phyloP scores from a whole-genome alignment of 2,113 vertebrate genomes.

The Natator depressus region DNA sequence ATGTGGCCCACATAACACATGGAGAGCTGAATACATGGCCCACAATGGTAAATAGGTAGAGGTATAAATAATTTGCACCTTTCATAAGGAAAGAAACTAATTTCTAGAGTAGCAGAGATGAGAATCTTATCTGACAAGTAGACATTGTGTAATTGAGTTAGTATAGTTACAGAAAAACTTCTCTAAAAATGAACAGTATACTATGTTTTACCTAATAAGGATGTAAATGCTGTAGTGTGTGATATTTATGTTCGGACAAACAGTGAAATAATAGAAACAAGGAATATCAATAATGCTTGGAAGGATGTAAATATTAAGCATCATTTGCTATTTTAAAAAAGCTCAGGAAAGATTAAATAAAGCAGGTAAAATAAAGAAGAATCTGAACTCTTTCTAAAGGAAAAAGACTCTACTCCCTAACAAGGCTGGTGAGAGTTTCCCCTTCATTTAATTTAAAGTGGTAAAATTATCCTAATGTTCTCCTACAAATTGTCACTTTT shows the following conservation, averaged over 20 bases:
- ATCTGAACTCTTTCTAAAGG: accelerated
- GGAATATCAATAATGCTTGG: accelerated
- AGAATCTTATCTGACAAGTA: background rate
- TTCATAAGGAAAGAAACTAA: background rate
- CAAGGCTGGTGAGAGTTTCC: accelerated
- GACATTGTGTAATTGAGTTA: accelerated
- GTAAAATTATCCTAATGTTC: background rate
- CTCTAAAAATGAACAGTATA: accelerated
- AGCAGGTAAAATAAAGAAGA: accelerated
- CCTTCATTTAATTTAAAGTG: background rate
- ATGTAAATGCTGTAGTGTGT: background rate
- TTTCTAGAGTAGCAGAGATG: background rate
- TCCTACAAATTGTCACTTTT: background rate
- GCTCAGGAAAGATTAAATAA: accelerated
- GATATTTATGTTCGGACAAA: background rate
- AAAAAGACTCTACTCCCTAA: accelerated
- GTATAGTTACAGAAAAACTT: background rate
- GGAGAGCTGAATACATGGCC: no score
- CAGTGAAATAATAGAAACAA: accelerated
- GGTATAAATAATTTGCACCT: background rate
- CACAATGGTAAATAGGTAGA: background rate
- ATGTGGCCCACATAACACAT: no score
- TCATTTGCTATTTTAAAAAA: background rate
- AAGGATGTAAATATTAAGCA: background rate
- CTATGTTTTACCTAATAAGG: background rate